Percentiles rank a stretch among this genome's conserved stretches.
Conservation (phyloP, 2,113 vertebrate species). For the Erpornis zantholeuca region DNA sequence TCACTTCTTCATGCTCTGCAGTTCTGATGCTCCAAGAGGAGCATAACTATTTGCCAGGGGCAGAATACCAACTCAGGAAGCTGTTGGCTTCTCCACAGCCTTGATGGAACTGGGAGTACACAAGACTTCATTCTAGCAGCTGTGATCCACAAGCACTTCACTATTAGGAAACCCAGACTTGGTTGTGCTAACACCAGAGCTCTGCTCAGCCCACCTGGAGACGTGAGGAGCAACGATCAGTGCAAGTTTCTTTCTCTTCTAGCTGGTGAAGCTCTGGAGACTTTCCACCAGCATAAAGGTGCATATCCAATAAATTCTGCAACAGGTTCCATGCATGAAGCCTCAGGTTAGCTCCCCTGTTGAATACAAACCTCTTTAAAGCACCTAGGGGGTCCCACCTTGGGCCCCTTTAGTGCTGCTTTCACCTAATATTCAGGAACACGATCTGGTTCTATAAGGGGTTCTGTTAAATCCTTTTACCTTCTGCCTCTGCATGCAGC, state of each 20-base stretch:
- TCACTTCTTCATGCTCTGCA: not conserved
- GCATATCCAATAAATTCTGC: not conserved
- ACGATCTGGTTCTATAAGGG: not conserved
- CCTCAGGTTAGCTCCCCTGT: not conserved
- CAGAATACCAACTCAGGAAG: not conserved
- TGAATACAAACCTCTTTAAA: not conserved
- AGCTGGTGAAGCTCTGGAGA: fast-evolving
- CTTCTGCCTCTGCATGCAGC: not conserved
- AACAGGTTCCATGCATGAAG: not conserved
- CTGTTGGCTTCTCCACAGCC: not conserved
- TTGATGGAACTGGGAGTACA: not conserved
- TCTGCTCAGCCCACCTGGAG: not conserved
- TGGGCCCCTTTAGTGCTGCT: not conserved
- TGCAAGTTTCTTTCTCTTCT: not conserved
- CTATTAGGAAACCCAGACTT: not conserved
- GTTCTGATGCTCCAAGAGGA: not conserved
- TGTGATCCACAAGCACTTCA: not conserved
- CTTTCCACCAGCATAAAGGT: not conserved
- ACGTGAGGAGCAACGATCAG: fast-evolving
- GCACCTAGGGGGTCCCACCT: not conserved
- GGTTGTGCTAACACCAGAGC: not conserved
- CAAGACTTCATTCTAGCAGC: not conserved
- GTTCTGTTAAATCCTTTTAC: not conserved
- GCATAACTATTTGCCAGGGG: not conserved
- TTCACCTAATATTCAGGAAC: not conserved